Evolutionary conservation across 2,888 invertebrate genomes (phyloP), one percentile per base, ranked within the genome.

Genomic region (Caprella mutica): DNA sequence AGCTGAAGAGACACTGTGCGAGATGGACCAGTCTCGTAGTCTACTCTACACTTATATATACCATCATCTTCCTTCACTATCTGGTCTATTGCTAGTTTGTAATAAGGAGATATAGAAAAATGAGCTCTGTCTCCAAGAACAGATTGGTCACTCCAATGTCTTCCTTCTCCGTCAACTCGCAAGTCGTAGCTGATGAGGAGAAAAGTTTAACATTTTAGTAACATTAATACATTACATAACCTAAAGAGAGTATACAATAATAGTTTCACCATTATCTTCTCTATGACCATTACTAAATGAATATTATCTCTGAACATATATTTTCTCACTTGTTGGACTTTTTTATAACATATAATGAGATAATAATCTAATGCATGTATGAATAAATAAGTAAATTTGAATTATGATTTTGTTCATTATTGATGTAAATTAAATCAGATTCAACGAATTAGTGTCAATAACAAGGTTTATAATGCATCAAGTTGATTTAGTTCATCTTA

Each of bases 71-170:
- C n/a, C 1, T 57, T 40, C 6, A 59, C 26, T 12, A 65, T 58
- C 2, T 59, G 42, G 3, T 39, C 52, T 21, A 65, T 57, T 30
- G 57, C 54, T n/a, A 59, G 61, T 2, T 55, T 57, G 46, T 55
- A 33, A 19, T 40, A 21, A 23, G 55, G 42, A 12, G 44, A 52
- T 14, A 53, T 27, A 33, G 56, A 56, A 33, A 63, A 63, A 33
- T 57, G 50, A 2, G 59, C 63, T 19, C 63, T 38, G n/a, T 53
- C 44, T 2, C 59, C 63, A 29, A 63, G 59, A 43, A 56, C 59
- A 0, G 56, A 56, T 35, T 63, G 56, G 27, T 63, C 63, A 43
- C 63, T 63, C 63, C 63, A 63, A 42, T 63, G 63, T 5, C 56
- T 54, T 3, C 59, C 59, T 1, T 53, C 59, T 1, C 59, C 46